Conservation (phyloP, 2,797 vertebrate genomes). For the Adrianichthys oophorus region DNA sequence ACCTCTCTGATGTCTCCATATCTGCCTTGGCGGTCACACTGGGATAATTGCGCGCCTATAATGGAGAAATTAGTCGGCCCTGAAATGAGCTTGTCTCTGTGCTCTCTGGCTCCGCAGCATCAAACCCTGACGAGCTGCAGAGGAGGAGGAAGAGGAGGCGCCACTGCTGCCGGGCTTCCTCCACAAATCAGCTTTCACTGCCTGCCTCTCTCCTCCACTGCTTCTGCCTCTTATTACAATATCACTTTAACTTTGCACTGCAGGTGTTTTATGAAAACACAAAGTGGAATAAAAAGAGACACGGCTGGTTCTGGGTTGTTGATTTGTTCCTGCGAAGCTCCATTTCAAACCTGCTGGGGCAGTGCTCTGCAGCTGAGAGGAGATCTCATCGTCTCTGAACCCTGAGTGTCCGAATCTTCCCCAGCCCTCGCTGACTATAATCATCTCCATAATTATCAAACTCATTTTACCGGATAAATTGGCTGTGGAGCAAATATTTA, state of each 20-base stretch:
- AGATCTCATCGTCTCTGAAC: background rate
- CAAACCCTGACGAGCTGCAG: constrained; percentile 54
- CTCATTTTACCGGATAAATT: background rate
- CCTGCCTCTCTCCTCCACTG: constrained; percentile 45
- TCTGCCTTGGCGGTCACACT: constrained; percentile 72
- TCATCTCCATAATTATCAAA: background rate
- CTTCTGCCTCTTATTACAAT: constrained; percentile 50
- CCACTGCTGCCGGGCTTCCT: constrained; percentile 59
- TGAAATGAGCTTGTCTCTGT: constrained; percentile 74
- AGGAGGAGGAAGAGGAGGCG: constrained; percentile 35
- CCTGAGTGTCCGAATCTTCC: background rate
- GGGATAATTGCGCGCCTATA: constrained; percentile 77
- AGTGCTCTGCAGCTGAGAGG: background rate
- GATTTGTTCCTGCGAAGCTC: constrained; percentile 18
- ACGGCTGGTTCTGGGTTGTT: constrained; percentile 4
- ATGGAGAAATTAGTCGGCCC: constrained; percentile 79
- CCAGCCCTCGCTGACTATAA: background rate
- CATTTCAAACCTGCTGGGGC: constrained; percentile 5
- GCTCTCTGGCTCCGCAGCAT: constrained; percentile 56
- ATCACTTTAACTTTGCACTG: constrained; percentile 58
- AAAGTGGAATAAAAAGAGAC: constrained; percentile 18
- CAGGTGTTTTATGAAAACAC: constrained; percentile 55
- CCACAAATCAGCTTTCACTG: constrained; percentile 63
- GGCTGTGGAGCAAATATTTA: constrained; percentile 2
- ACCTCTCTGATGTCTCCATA: constrained; percentile 53